A percentile compares a stretch with the other conserved stretches of the same genome.
phyloP scores from a whole-genome alignment of 2,888 invertebrate genomes.

The Tanytarsus gracilentus region DNA sequence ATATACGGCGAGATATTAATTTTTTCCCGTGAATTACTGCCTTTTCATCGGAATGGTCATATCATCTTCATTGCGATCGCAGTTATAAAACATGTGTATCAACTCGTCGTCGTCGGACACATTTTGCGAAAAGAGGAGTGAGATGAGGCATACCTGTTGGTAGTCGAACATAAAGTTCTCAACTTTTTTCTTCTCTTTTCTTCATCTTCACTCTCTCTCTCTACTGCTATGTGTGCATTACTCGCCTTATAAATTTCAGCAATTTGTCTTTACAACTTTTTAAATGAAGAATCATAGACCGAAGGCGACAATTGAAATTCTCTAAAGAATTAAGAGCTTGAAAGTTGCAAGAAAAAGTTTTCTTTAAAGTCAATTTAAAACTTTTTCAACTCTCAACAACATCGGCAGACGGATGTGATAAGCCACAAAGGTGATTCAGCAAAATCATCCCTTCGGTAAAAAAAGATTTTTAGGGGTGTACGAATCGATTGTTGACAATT shows the following conservation, averaged over 20 bases:
- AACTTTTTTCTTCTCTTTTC: not conserved
- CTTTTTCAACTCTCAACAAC: slow-evolving; percentile 1
- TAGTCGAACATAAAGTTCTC: slow-evolving; percentile 17
- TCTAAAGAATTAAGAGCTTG: not conserved
- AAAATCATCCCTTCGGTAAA: too few relatives aligned
- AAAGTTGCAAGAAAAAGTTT: too few relatives aligned
- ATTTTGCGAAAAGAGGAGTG: not conserved
- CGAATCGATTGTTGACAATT: too few relatives aligned
- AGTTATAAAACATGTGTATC: slow-evolving; percentile 18
- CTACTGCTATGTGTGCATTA: not conserved
- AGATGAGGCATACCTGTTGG: slow-evolving; percentile 26
- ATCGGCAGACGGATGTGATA: not conserved
- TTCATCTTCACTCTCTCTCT: not conserved
- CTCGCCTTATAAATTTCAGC: slow-evolving; percentile 16
- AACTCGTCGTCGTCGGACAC: not conserved
- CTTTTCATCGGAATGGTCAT: slow-evolving; percentile 17
- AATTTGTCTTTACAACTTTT: slow-evolving; percentile 27
- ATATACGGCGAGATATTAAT: too few relatives aligned
- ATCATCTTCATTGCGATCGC: not conserved
- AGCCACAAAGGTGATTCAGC: not conserved
- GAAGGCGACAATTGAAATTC: slow-evolving; percentile 1
- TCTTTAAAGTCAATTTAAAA: slow-evolving; percentile 9
- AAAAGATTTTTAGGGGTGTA: too few relatives aligned
- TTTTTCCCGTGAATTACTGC: slow-evolving; percentile 19
- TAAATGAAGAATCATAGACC: slow-evolving; percentile 21